Evolutionary conservation across 2,113 vertebrate genomes (phyloP).

Genomic region (Aspiorhynchus laticeps): DNA sequence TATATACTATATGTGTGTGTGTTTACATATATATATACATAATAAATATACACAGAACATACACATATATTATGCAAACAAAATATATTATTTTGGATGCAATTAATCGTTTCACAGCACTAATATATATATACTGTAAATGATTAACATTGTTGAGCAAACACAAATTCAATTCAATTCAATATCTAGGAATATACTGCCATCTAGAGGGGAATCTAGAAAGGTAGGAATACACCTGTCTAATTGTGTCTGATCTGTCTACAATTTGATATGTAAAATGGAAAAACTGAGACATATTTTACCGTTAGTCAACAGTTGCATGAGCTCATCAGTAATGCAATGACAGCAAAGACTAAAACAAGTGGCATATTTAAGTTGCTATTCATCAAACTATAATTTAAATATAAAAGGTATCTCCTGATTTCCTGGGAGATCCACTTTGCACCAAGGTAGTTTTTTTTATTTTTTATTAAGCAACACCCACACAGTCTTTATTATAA

Average conservation of each 20-base stretch:
- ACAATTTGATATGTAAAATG: neutral
- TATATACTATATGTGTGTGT: too few species aligned
- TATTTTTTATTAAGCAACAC: constrained; percentile 18
- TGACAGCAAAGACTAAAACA: neutral
- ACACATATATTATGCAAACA: too few species aligned
- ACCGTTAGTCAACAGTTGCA: neutral
- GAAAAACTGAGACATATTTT: neutral
- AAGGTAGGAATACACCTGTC: neutral
- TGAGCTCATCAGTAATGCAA: neutral
- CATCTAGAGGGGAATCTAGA: neutral
- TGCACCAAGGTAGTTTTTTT: neutral
- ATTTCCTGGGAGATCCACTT: neutral
- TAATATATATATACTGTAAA: too few species aligned
- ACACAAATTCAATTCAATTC: too few species aligned
- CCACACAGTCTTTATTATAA: constrained; percentile 5
- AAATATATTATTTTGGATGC: too few species aligned
- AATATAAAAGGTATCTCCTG: neutral
- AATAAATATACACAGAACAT: too few species aligned
- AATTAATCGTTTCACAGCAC: too few species aligned
- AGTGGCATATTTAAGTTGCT: neutral
- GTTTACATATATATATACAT: too few species aligned
- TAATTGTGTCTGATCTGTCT: neutral
- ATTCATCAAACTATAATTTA: neutral
- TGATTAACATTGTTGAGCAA: too few species aligned
- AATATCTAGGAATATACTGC: constrained; percentile 19